Percentiles rank a stretch among this genome's conserved stretches.
Evolutionary conservation across 2,113 vertebrate species (phyloP).

Genomic region (Archocentrus centrarchus): DNA sequence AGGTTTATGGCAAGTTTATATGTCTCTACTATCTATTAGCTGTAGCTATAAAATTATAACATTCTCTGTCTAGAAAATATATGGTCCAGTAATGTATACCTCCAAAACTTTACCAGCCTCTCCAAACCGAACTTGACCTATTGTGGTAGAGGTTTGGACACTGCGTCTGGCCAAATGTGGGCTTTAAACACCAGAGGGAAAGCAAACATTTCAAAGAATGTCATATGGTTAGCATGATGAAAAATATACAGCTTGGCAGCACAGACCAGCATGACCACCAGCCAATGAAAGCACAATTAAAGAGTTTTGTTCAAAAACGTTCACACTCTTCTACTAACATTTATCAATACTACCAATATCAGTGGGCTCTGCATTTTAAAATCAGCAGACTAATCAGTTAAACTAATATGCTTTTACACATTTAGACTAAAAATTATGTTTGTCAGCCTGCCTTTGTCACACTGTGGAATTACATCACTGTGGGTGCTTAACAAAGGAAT

Average conservation of each 20-base stretch:
- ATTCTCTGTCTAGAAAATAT: neutral
- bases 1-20: constrained; percentile 2
- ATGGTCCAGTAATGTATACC: constrained; percentile 5
- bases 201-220: constrained; percentile 66
- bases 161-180: constrained; percentile 63
- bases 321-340: constrained; percentile 14
- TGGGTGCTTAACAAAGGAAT: constrained; percentile 32
- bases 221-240: constrained; percentile 40
- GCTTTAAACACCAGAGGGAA: constrained; percentile 67
- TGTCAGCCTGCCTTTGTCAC: constrained; percentile 4
- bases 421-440: constrained; percentile 1
- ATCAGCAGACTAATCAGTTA: neutral
- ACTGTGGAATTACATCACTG: neutral
- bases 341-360: neutral
- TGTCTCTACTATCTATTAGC: neutral
- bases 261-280: constrained; percentile 32
- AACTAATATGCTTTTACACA: constrained; percentile 7
- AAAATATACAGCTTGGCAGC: constrained; percentile 42
- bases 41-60: constrained; percentile 1
- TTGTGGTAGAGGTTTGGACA: constrained; percentile 68
- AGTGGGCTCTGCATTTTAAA: constrained; percentile 1
- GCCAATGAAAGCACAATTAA: constrained; percentile 1
- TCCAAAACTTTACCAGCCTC: constrained; percentile 18
- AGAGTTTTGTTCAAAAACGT: constrained; percentile 1
- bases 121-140: constrained; percentile 52